phyloP scores from a whole-genome alignment of 2,113 vertebrate species.

The Ceratotherium simum region DNA sequence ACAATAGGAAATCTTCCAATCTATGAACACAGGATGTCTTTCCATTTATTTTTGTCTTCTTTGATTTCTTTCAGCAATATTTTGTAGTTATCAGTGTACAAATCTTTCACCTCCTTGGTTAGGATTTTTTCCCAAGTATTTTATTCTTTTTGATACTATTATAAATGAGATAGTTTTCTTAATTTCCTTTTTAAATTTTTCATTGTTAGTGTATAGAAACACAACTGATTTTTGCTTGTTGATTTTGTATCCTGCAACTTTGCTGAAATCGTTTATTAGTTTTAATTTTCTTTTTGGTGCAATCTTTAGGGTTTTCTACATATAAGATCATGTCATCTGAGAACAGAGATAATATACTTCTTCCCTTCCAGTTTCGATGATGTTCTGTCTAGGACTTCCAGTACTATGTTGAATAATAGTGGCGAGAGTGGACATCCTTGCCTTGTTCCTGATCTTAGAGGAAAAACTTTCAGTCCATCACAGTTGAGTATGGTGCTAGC shows the following conservation, averaged over 20 bases:
- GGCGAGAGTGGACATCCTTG: not conserved
- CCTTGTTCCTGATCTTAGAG: not conserved
- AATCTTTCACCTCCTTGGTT: not conserved
- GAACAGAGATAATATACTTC: not conserved
- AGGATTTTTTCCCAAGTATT: not conserved
- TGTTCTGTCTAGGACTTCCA: not conserved
- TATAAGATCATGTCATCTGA: not conserved
- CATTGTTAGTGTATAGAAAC: not conserved
- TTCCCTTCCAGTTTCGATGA: not conserved
- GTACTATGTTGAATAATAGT: not conserved
- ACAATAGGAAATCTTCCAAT: not conserved
- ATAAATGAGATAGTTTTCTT: not conserved
- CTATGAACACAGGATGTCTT: not conserved
- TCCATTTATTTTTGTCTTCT: not conserved
- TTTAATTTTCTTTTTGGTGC: not conserved
- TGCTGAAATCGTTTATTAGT: not conserved
- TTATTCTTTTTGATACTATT: not conserved
- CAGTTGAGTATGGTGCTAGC: not conserved
- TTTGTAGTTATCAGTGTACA: not conserved
- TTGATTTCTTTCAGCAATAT: not conserved
- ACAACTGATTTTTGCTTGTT: not conserved
- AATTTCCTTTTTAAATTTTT: not conserved
- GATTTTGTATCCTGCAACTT: not conserved
- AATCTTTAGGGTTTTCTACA: not conserved
- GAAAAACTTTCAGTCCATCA: not conserved